Evolutionary conservation across 1,140 invertebrate genomes (phyloP).

Genomic region (Brachionus koreanus): DNA sequence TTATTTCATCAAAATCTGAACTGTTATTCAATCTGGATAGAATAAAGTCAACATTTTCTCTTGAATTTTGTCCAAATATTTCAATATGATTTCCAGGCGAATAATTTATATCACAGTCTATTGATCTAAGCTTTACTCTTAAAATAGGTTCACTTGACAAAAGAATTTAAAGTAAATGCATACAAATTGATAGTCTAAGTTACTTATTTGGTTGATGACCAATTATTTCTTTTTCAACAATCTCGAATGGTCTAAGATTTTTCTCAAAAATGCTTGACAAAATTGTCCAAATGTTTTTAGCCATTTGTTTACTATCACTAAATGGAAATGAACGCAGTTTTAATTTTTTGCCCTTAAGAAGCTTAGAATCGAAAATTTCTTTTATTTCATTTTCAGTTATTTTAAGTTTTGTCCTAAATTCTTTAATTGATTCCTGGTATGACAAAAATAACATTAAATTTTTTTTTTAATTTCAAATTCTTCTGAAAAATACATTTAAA

Average conservation of each 20-base stretch:
- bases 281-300: neutral
- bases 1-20: slow-evolving; percentile 68
- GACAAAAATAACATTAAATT: neutral
- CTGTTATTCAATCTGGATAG: slow-evolving; percentile 66
- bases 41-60: slow-evolving; percentile 73
- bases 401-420: neutral
- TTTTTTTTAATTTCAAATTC: neutral
- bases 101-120: slow-evolving; percentile 62
- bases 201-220: slow-evolving; percentile 56
- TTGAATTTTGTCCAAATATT: slow-evolving; percentile 77
- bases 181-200: slow-evolving; percentile 59
- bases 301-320: neutral
- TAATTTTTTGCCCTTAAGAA: neutral
- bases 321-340: neutral
- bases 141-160: slow-evolving; percentile 63
- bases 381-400: neutral
- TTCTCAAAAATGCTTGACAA: neutral
- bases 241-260: neutral
- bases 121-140: slow-evolving; percentile 62
- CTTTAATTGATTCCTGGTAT: neutral
- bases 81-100: slow-evolving; percentile 87
- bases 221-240: neutral
- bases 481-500: neutral
- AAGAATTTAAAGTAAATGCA: slow-evolving; percentile 44
- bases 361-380: neutral